Evolutionary conservation across 2,888 invertebrate genomes (phyloP).

Genomic region (Cerceris ruficornis): DNA sequence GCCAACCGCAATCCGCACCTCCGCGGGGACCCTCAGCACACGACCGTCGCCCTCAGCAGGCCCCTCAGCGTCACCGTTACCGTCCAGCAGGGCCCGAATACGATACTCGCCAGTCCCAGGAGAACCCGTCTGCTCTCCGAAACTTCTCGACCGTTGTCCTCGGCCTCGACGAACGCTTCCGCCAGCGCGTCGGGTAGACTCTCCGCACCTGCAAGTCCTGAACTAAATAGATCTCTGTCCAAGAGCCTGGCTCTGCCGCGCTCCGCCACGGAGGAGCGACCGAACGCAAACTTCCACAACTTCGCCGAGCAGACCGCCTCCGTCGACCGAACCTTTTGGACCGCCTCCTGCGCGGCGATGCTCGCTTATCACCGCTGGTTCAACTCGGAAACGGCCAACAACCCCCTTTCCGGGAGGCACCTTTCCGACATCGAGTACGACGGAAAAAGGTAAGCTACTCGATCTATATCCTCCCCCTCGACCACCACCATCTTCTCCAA

Average conservation of each 20-base stretch:
- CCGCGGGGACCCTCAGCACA: slow-evolving; percentile 85
- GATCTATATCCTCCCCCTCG: not conserved
- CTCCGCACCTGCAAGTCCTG: slow-evolving; percentile 79
- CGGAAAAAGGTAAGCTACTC: slow-evolving; percentile 72
- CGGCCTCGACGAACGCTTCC: slow-evolving; percentile 77
- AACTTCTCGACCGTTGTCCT: slow-evolving; percentile 83
- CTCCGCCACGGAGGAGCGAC: not conserved
- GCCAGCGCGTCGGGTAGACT: slow-evolving; percentile 74
- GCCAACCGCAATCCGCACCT: slow-evolving; percentile 84
- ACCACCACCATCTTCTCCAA: not conserved
- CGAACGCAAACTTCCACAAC: not conserved
- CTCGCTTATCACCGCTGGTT: slow-evolving; percentile 83
- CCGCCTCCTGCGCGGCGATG: slow-evolving; percentile 76
- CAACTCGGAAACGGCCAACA: slow-evolving; percentile 77
- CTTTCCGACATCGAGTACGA: slow-evolving; percentile 74
- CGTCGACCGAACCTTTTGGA: slow-evolving; percentile 77
- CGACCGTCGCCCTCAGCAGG: slow-evolving; percentile 84
- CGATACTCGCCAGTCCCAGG: slow-evolving; percentile 79
- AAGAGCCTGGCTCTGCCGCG: slow-evolving; percentile 61
- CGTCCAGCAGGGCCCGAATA: slow-evolving; percentile 82
- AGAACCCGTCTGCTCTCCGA: slow-evolving; percentile 83
- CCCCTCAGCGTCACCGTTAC: slow-evolving; percentile 86
- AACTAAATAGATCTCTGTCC: slow-evolving; percentile 77
- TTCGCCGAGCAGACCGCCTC: slow-evolving; percentile 3
- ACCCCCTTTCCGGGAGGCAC: slow-evolving; percentile 59